phyloP scores from a whole-genome alignment of 2,113 vertebrate genomes.

The Zosterops pallidus region DNA sequence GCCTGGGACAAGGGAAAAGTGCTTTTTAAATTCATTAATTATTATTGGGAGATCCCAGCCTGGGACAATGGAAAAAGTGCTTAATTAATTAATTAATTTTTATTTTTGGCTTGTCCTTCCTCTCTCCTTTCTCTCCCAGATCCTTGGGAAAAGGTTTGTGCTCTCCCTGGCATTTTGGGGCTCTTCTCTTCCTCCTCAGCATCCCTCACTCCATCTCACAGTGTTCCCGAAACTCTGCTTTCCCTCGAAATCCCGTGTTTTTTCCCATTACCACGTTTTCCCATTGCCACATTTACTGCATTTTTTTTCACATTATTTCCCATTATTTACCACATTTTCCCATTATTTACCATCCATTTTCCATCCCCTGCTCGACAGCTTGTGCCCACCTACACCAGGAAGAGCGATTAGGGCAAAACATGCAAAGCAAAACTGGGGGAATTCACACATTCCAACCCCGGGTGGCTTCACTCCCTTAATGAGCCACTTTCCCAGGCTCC shows the following conservation, averaged over 20 bases:
- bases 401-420: not conserved
- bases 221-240: not conserved
- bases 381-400: not conserved
- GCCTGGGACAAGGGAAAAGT: too few species aligned
- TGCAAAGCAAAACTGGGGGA: not conserved
- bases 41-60: too few species aligned
- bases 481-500: not conserved
- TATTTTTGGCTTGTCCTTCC: not conserved
- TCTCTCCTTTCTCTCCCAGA: not conserved
- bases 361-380: not conserved
- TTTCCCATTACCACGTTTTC: not conserved
- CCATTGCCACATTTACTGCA: too few species aligned
- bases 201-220: rapidly evolving
- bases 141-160: not conserved
- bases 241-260: not conserved
- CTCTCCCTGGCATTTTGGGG: not conserved
- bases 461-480: not conserved
- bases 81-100: too few species aligned
- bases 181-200: not conserved
- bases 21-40: too few species aligned
- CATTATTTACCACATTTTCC: too few species aligned
- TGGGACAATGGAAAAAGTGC: too few species aligned
- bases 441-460: not conserved
- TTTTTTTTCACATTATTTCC: too few species aligned
- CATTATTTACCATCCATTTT: not conserved